These are phyloP conservation scores for Todiramphus saurophagus DNA, from an alignment of 2,113 vertebrate species.

Conservation along the genomic window DNA sequence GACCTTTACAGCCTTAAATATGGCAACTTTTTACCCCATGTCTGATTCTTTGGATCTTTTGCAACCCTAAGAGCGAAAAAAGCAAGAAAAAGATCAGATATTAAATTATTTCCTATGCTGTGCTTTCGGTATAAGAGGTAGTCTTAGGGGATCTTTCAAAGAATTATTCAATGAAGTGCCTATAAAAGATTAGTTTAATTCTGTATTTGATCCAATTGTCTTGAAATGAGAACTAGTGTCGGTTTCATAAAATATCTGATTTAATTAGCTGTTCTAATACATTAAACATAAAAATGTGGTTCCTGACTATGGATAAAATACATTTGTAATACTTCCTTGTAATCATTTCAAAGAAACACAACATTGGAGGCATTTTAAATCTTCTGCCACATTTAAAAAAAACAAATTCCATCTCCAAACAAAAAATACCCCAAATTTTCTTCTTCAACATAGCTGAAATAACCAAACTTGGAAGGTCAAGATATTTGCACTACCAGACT, in stretches of 20 bases:
- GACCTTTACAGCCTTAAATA: background rate
- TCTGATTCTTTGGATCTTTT: background rate
- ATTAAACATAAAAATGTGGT: background rate
- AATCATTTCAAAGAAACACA: background rate
- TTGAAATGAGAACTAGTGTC: background rate
- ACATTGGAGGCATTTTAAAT: background rate
- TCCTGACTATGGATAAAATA: background rate
- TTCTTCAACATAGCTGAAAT: background rate
- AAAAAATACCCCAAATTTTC: background rate
- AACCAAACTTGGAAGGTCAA: background rate
- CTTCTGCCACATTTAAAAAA: background rate
- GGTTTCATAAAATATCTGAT: background rate
- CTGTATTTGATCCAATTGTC: background rate
- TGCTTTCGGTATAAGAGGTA: background rate
- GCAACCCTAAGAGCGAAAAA: background rate
- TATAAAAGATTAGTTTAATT: background rate
- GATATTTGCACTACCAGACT: background rate
- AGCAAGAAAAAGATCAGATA: background rate
- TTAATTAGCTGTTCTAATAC: background rate
- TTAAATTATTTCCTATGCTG: background rate
- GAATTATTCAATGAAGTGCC: background rate
- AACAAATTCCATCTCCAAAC: background rate
- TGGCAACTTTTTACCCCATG: background rate
- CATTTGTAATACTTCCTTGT: background rate
- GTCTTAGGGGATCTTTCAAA: background rate